Conservation (phyloP, 37 sponge, comb jelly and placozoan genomes). For the Dysidea cf. avara region DNA sequence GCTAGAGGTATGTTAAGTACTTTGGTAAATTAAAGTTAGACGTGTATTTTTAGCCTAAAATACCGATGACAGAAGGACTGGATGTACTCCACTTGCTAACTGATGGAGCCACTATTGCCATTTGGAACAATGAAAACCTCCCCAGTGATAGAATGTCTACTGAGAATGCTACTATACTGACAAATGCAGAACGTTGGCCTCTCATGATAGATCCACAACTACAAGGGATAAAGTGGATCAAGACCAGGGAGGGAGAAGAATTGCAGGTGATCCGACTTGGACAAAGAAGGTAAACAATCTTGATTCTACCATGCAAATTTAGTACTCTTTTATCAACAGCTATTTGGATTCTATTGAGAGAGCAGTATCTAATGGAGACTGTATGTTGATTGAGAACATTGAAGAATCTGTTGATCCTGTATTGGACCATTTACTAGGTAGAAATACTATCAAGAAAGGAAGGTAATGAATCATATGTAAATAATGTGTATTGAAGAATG, state of each 20-base stretch:
- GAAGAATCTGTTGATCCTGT: slow-evolving; percentile 96
- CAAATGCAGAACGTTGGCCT: slow-evolving; percentile 96
- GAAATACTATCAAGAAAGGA: slow-evolving; percentile 99
- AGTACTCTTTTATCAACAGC: no score
- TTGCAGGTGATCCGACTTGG: slow-evolving; percentile 90
- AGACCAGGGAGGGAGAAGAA: slow-evolving; percentile 89
- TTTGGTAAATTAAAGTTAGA: neutral
- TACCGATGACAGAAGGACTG: slow-evolving; percentile 90
- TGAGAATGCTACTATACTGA: slow-evolving; percentile 98
- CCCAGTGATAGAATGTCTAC: slow-evolving; percentile 99
- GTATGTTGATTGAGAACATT: slow-evolving; percentile 93
- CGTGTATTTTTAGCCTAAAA: slow-evolving; percentile 53
- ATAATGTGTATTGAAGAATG: neutral
- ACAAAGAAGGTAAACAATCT: slow-evolving; percentile 88
- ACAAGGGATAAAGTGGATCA: slow-evolving; percentile 99
- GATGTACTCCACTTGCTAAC: slow-evolving; percentile 91
- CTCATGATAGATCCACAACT: slow-evolving; percentile 99
- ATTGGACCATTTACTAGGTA: slow-evolving; percentile 92
- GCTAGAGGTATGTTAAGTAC: slow-evolving; percentile 55
- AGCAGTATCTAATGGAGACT: slow-evolving; percentile 90
- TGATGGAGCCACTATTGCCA: slow-evolving; percentile 95
- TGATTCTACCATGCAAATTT: no score
- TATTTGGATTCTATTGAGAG: slow-evolving; percentile 96
- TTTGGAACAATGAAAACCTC: slow-evolving; percentile 97
- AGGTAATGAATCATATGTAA: slow-evolving; percentile 24